Evolutionary conservation across 2,113 vertebrate genomes (phyloP).

Genomic region (human (Homo sapiens)): GRCh38 chr7:78840001-78840500

Average conservation of each 20-base stretch:
- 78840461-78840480: background rate
- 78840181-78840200: background rate
- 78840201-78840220: background rate
- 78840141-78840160: background rate
- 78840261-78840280: background rate
- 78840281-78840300: background rate
- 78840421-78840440: background rate
- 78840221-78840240: background rate
- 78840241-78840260: background rate
- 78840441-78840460: background rate
- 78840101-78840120: background rate
- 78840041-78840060: slow-evolving; percentile 50
- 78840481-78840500: background rate
- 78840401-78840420: background rate
- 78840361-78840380: background rate
- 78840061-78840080: slow-evolving; percentile 17
- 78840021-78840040: slow-evolving; percentile 67
- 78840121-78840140: background rate
- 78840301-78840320: background rate
- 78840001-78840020: slow-evolving; percentile 56
- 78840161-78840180: background rate
- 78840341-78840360: background rate
- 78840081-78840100: background rate
- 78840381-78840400: background rate
- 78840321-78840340: background rate